Evolutionary conservation across 1,140 invertebrate species (phyloP).

Genomic region (Phortica variegata): DNA sequence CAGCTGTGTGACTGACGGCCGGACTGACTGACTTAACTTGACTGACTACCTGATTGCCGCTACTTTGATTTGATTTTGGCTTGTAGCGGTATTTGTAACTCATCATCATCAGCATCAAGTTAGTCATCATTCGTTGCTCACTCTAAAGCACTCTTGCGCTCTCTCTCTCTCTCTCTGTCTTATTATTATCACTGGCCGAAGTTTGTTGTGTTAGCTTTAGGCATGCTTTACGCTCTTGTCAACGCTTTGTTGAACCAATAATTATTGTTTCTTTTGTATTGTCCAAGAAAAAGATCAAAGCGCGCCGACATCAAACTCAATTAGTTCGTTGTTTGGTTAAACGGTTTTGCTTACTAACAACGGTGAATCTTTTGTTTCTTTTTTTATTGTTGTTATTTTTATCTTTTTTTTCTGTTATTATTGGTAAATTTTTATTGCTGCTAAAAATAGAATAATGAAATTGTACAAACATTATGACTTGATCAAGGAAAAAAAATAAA

Average conservation of each 20-base stretch:
- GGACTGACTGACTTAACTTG: no score
- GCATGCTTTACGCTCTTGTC: slow-evolving; percentile 51
- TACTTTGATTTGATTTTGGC: slow-evolving; percentile 15
- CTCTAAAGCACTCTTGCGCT: slow-evolving; percentile 7
- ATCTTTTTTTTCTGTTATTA: no score
- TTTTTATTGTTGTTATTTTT: no score
- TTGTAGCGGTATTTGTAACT: slow-evolving; percentile 37
- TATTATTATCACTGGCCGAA: neutral
- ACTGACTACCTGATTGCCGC: no score
- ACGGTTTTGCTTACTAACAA: slow-evolving; percentile 54
- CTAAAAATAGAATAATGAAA: no score
- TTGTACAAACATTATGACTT: no score
- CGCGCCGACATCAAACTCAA: slow-evolving; percentile 44
- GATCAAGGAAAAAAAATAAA: no score
- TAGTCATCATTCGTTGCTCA: slow-evolving; percentile 17
- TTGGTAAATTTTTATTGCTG: no score
- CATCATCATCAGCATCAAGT: slow-evolving; percentile 25
- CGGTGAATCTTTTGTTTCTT: no score
- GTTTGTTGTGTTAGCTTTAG: slow-evolving; percentile 25
- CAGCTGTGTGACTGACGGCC: no score
- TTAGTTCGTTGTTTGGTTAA: slow-evolving; percentile 49
- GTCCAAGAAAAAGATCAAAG: slow-evolving; percentile 48
- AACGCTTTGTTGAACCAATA: slow-evolving; percentile 48
- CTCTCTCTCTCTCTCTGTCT: slow-evolving; percentile 27
- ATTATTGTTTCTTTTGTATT: no score